phyloP scores from a whole-genome alignment of 2,113 vertebrate genomes.

The Vireo altiloquus region DNA sequence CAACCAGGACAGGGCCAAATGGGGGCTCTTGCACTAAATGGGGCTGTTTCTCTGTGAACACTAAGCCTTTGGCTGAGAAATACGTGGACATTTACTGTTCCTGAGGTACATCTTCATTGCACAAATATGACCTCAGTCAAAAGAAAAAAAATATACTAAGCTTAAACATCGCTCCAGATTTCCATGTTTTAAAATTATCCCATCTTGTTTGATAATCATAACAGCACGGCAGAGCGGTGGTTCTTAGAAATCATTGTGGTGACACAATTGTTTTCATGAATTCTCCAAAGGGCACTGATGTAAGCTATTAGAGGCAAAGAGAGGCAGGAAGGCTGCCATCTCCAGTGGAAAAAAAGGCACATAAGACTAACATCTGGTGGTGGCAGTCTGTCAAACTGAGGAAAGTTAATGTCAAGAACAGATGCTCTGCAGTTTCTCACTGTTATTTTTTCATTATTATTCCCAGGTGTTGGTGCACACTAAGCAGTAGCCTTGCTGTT shows the following conservation, averaged over 20 bases:
- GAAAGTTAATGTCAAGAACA: constrained; percentile 80
- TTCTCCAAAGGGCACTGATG: constrained; percentile 56
- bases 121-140: neutral
- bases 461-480: constrained; percentile 75
- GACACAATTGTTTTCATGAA: constrained; percentile 39
- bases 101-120: neutral
- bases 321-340: constrained; percentile 57
- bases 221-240: neutral
- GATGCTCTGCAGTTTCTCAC: constrained; percentile 71
- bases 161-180: neutral
- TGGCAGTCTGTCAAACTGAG: constrained; percentile 75
- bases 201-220: neutral
- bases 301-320: constrained; percentile 51
- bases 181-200: neutral
- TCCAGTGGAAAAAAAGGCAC: constrained; percentile 55
- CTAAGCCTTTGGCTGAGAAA: neutral
- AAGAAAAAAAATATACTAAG: neutral
- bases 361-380: constrained; percentile 77
- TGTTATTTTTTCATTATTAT: constrained; percentile 81
- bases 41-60: neutral
- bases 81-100: neutral
- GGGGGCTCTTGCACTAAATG: neutral
- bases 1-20: neutral
- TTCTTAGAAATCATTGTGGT: neutral
- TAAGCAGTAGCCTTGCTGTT: constrained; percentile 74